phyloP scores from a whole-genome alignment of 1,140 invertebrate species.

The Hyphantria cunea region DNA sequence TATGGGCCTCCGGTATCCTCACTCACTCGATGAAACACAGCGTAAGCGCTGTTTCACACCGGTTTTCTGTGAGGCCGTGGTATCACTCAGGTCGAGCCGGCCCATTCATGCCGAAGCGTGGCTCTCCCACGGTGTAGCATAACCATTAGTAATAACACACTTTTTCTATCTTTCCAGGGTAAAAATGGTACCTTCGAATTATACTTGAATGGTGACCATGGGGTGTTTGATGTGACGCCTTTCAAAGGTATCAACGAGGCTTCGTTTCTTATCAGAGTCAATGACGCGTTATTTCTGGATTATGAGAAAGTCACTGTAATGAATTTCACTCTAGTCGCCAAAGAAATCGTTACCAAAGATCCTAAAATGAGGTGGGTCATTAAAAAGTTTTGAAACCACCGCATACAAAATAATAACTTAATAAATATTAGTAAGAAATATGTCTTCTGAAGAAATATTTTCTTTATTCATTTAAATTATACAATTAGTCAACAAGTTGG shows the following conservation, averaged over 20 bases:
- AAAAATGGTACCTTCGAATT: conserved; percentile 96
- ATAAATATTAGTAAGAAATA: no score
- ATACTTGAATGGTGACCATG: conserved; percentile 89
- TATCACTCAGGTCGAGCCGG: no score
- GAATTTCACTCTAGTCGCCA: conserved; percentile 93
- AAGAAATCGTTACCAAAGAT: conserved; percentile 88
- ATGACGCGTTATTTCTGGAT: conserved; percentile 91
- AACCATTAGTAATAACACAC: no score
- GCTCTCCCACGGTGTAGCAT: no score
- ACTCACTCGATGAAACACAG: no score
- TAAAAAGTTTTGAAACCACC: conserved; percentile 5
- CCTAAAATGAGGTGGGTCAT: conserved; percentile 85
- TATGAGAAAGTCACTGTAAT: conserved; percentile 91
- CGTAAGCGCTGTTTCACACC: no score
- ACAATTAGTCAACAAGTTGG: no score
- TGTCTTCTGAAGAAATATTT: conserved; percentile 2
- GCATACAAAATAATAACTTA: neutral
- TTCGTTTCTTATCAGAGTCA: conserved; percentile 94
- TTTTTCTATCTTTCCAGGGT: conserved; percentile 83
- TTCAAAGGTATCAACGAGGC: conserved; percentile 95
- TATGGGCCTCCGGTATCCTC: no score
- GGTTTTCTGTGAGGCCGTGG: no score
- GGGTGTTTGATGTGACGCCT: conserved; percentile 95
- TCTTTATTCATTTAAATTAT: conserved; percentile 5
- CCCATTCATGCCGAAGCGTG: no score